Base-by-base conservation (phyloP, 1,140 invertebrate genomes). In the Diabrotica virgifera region DNA sequence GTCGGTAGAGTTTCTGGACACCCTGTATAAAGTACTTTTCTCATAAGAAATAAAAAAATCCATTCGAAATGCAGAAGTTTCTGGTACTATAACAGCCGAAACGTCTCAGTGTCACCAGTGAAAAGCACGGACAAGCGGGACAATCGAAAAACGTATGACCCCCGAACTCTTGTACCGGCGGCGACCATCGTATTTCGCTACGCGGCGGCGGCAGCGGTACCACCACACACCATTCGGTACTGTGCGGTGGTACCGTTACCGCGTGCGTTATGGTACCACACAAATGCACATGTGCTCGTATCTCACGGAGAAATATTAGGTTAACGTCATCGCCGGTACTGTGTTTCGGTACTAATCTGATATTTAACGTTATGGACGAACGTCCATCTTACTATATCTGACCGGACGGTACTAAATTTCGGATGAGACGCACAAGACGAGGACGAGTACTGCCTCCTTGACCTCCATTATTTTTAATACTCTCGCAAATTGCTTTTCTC, bases 281-380 rank as follows among this genome's bases (percentile, higher is more conserved):
- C 36, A 36, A n/a, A 36, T 36, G 12, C 35, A 55, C 11, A 46
- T 57, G 55, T 57, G 24, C 55, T 37, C 55, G 55, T 57, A 57
- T 57, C 55, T 57, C 55, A 57, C 55, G 5, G 55, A 57, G 55
- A 57, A 57, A 57, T 57, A 57, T 57, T 57, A 36, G 55, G 55
- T 57, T 57, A 57, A 36, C 12, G 55, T 57, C 55, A 36, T 46
- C 40, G n/a, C 24, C 24, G 24, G 24, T 24, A 24, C 24, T 24
- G 24, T 24, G 40, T 46, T 46, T 46, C 40, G 40, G 40, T 46
- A 46, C 40, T 46, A 46, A 46, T 46, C 40, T 46, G 40, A 46
- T 46, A n/a, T 46, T 46, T 46, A 46, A 46, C 40, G 40, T 46
- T 46, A 46, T 46, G 40, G 40, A 46, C 40, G 40, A 46, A 46